Evolutionary conservation across 2,797 vertebrate species (phyloP).

Genomic region (Morus bassanus): DNA sequence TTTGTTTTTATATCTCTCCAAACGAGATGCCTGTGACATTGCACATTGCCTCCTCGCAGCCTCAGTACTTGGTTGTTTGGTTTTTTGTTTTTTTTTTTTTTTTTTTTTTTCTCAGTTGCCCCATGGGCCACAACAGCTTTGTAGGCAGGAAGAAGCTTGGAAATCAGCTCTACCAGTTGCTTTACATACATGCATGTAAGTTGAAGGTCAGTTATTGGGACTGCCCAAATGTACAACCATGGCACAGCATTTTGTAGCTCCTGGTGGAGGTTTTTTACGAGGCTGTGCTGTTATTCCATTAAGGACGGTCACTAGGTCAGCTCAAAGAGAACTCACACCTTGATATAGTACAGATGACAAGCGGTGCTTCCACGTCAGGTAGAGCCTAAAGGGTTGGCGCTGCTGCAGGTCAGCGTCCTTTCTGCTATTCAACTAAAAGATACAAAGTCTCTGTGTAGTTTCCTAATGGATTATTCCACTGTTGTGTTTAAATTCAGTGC

Average conservation of each 20-base stretch:
- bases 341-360: fast-evolving
- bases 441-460: not conserved
- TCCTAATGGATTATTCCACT: not conserved
- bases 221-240: fast-evolving
- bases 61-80: not conserved
- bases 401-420: not conserved
- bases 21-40: fast-evolving
- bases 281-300: not conserved
- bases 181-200: fast-evolving
- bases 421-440: not conserved
- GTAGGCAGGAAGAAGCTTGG: not conserved
- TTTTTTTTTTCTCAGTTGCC: not conserved
- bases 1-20: not conserved
- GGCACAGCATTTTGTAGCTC: not conserved
- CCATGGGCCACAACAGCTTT: not conserved
- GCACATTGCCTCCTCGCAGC: not conserved
- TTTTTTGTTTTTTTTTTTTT: too few relatives aligned
- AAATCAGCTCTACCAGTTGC: not conserved
- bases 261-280: not conserved
- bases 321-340: fast-evolving
- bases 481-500: not conserved
- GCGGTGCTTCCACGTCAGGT: not conserved
- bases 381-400: not conserved
- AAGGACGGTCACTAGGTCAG: not conserved
- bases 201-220: not conserved